Conservation (phyloP, 2,797 vertebrate genomes). For the Rhodeus uyekii region DNA sequence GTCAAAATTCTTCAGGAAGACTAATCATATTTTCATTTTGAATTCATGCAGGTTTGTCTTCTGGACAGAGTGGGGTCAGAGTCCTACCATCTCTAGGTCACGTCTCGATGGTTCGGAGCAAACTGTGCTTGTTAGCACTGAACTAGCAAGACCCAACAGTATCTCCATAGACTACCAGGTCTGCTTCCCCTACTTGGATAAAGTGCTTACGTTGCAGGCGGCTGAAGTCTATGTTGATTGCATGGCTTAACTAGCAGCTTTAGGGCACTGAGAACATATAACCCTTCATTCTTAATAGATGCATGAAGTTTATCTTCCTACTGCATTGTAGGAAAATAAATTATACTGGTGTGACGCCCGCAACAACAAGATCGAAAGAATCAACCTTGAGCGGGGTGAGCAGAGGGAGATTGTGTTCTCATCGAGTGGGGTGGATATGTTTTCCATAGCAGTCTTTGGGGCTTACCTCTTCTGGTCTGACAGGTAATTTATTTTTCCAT, state of each 20-base stretch:
- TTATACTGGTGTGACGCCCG: constrained; percentile 90
- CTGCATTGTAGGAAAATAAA: constrained; percentile 86
- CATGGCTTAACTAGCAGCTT: constrained; percentile 16
- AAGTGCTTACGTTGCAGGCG: constrained; percentile 33
- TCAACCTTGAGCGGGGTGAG: constrained; percentile 84
- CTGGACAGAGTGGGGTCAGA: constrained; percentile 89
- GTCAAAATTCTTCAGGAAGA: not conserved
- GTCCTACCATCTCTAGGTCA: constrained; percentile 81
- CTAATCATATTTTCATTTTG: not conserved
- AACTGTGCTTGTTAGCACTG: constrained; percentile 78
- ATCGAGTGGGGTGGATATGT: constrained; percentile 85
- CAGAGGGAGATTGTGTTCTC: constrained; percentile 85
- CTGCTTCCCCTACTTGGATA: constrained; percentile 39
- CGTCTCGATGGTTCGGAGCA: constrained; percentile 84
- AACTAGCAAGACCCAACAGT: constrained; percentile 82
- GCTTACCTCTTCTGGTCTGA: constrained; percentile 93
- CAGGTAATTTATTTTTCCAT: constrained; percentile 89
- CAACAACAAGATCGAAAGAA: constrained; percentile 86
- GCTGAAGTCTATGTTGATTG: constrained; percentile 38
- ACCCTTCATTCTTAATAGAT: constrained; percentile 57
- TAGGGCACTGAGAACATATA: not conserved
- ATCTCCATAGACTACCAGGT: constrained; percentile 88
- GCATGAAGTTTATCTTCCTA: constrained; percentile 68
- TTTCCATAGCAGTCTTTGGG: constrained; percentile 86
- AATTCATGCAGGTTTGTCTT: constrained; percentile 79